Percentiles rank a stretch among this genome's conserved stretches.
These are phyloP conservation scores for Oxyruncus cristatus DNA, from an alignment of 2,113 vertebrate species.

Conservation along the genomic window DNA sequence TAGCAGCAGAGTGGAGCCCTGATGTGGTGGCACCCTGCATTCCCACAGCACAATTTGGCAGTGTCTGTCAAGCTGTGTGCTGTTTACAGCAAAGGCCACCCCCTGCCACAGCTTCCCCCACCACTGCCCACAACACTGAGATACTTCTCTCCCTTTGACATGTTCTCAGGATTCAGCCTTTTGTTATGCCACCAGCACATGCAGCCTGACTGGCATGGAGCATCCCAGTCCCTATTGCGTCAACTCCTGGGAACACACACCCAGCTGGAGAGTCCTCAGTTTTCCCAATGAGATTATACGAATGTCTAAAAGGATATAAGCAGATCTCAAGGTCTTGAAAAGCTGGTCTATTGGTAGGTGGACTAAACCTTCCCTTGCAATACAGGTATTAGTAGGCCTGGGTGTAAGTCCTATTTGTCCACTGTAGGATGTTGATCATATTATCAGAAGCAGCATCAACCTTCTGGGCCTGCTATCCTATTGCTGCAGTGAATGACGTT, in stretches of 20 bases:
- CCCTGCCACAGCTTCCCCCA: neutral
- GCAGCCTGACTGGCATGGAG: neutral
- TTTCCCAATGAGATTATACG: neutral
- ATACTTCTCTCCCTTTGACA: neutral
- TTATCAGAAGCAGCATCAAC: neutral
- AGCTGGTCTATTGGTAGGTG: neutral
- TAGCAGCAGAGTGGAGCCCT: neutral
- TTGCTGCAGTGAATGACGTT: neutral
- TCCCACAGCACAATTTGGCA: neutral
- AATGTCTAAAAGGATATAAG: neutral
- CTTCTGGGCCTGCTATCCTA: neutral
- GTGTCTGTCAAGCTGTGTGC: neutral
- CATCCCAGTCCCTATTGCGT: accelerated
- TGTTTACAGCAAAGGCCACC: neutral
- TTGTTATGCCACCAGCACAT: neutral
- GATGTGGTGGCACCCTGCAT: accelerated
- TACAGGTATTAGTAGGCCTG: neutral
- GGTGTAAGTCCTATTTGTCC: neutral
- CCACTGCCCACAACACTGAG: accelerated
- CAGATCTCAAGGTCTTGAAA: neutral
- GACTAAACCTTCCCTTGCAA: neutral
- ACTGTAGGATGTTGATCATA: neutral
- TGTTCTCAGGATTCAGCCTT: neutral
- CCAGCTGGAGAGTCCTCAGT: neutral
- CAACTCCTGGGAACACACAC: neutral